Base-by-base conservation (phyloP, 2,888 invertebrate genomes). In the Limnephilus auricula region DNA sequence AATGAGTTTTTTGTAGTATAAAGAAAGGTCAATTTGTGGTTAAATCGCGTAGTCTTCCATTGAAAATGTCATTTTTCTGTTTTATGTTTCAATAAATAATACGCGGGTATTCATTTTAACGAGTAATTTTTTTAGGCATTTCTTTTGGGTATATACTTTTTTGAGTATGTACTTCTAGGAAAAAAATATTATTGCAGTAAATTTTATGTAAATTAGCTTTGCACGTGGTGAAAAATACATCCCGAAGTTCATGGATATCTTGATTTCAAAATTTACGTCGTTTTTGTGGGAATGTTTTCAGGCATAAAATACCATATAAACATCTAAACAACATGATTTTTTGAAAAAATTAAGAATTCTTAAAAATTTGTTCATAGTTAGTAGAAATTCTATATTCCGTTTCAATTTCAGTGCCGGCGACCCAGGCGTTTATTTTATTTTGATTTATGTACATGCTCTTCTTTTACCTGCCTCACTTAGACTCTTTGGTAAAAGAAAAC, bases 21-120 rank as follows among this genome's bases (percentile, higher is more conserved):
- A 65, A 65, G 65, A 65, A 65, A 65, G 65, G 65, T 65, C 65
- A 65, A 65, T 65, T 65, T 65, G 65, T 65, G 65, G 65, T 65
- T 25, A 65, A 65, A 65, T 65, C 65, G 65, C 65, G n/a, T 65
- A 65, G 65, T 65, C 25, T 25, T 65, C n/a, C 25, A 1, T n/a
- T 65, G 65, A n/a, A 65, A 65, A 25, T 25, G n/a, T 65, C 25
- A 65, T n/a, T 65, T 65, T 25, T 65, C n/a, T 65, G 25, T 65
- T 25, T 65, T 40, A 40, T 65, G 10, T 65, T 25, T 65, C 9
- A 65, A 65, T 65, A 65, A 9, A 65, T 25, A 65, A 40, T 12
- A 40, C 40, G 9, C 37, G 37, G 0, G 0, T 65, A n/a, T n/a
- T 25, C 6, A 9, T 65, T 65, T 65, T n/a, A 65, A 65, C 9